Evolutionary conservation across 2,113 vertebrate genomes (phyloP).

Genomic region (Phyllostomus hastatus): DNA sequence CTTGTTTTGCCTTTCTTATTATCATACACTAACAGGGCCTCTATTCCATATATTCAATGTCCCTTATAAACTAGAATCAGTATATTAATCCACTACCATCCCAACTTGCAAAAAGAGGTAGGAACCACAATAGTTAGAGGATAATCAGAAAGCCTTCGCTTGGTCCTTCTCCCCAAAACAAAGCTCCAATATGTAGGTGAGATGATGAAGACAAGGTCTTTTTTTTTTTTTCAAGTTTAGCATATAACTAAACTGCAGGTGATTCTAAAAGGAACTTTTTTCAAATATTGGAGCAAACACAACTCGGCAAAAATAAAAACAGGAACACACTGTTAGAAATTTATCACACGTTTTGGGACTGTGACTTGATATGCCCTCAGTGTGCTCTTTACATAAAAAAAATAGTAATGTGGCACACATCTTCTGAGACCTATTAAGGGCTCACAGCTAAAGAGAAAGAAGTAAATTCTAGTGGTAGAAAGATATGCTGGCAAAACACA

Average conservation of each 20-base stretch:
- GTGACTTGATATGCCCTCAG: not conserved
- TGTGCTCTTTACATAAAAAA: not conserved
- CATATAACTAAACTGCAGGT: slow-evolving; percentile 29
- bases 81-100: not conserved
- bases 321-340: not conserved
- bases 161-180: not conserved
- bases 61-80: not conserved
- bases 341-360: not conserved
- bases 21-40: not conserved
- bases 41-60: not conserved
- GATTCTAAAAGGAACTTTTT: slow-evolving; percentile 30
- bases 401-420: not conserved
- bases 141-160: slow-evolving; percentile 4
- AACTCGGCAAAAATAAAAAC: slow-evolving; percentile 46
- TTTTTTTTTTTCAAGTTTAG: slow-evolving; percentile 23
- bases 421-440: not conserved
- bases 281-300: not conserved
- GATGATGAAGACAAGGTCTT: not conserved
- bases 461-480: not conserved
- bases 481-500: not conserved
- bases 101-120: not conserved
- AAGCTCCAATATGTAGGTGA: slow-evolving; percentile 19
- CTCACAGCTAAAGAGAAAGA: not conserved
- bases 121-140: not conserved
- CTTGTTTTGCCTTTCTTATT: not conserved